phyloP scores from a whole-genome alignment of 2,797 vertebrate species.

The Argentina silus region DNA sequence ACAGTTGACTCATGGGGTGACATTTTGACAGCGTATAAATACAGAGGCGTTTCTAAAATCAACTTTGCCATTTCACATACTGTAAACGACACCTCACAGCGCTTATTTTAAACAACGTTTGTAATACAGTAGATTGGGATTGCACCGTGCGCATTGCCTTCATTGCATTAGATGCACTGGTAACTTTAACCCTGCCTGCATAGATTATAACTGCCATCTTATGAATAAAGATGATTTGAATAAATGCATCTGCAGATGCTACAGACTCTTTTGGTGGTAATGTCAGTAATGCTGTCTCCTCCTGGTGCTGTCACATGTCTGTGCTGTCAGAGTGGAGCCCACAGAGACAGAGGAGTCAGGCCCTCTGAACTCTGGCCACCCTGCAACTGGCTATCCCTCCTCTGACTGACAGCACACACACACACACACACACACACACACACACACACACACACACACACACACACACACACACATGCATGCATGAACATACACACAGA shows the following conservation, averaged over 20 bases:
- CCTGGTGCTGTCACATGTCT: neutral
- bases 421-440: conserved; percentile 13
- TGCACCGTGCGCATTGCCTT: no score
- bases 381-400: conserved; percentile 61
- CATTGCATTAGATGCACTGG: no score
- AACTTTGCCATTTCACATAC: neutral
- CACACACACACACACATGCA: conserved; percentile 19
- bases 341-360: conserved; percentile 69
- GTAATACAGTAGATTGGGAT: no score
- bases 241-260: neutral
- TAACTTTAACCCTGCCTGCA: no score
- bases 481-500: conserved; percentile 27
- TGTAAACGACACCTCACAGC: neutral
- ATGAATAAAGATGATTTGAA: neutral
- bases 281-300: conserved; percentile 53
- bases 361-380: conserved; percentile 76
- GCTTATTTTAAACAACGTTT: neutral
- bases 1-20: neutral
- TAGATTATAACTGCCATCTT: no score
- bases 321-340: conserved; percentile 26
- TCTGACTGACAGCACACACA: conserved; percentile 56
- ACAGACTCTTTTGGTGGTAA: neutral
- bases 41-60: neutral
- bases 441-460: conserved; percentile 1
- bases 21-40: conserved; percentile 15